These are phyloP conservation scores for Coendou prehensilis DNA, from an alignment of 2,797 vertebrate species.

Conservation along the genomic window DNA sequence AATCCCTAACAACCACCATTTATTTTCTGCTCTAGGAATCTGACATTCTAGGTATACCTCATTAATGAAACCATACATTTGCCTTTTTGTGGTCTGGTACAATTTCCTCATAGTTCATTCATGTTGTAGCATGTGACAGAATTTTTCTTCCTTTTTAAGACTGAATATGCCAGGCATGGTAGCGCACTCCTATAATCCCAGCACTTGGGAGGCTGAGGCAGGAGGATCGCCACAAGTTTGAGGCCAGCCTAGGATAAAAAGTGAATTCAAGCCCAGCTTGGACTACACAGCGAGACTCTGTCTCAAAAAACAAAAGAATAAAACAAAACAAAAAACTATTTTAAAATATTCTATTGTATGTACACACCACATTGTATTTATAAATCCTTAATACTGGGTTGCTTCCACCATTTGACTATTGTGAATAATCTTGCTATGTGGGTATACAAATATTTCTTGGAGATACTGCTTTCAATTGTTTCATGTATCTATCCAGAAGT, in stretches of 20 bases:
- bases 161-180: background rate
- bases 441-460: background rate
- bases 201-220: background rate
- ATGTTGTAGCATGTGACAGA: background rate
- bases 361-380: background rate
- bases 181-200: background rate
- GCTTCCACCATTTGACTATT: background rate
- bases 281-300: background rate
- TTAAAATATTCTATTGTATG: background rate
- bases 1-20: background rate
- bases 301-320: background rate
- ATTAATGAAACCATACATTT: background rate
- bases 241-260: background rate
- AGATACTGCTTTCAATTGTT: background rate
- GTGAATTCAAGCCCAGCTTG: background rate
- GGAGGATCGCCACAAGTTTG: background rate
- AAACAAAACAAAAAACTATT: background rate
- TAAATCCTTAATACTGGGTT: background rate
- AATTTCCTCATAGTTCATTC: background rate
- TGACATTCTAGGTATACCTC: background rate
- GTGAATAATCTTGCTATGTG: background rate
- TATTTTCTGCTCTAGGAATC: background rate
- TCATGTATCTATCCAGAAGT: background rate
- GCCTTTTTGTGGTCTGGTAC: background rate
- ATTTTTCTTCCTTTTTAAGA: conserved; percentile 47